Evolutionary conservation across 2,797 vertebrate species (phyloP), one percentile per base, ranked within the genome.

Genomic region (Dendrocincla fuliginosa): DNA sequence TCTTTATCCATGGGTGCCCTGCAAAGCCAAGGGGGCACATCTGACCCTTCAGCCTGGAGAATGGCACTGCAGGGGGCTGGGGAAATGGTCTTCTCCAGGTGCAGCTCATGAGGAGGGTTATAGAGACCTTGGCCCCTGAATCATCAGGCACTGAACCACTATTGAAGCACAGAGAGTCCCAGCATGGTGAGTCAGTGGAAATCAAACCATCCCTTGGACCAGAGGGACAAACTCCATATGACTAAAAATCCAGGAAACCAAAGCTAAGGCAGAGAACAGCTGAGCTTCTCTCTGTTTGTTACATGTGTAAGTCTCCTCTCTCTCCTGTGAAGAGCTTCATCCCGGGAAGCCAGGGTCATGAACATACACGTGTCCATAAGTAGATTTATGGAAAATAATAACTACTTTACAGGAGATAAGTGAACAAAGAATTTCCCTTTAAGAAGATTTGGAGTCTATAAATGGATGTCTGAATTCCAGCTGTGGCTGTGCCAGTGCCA

Each of bases 11-110:
- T 28, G 59, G 23, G 42, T 69, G 61, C 24, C 37, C 37, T 82
- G 46, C 0, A 0, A 75, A 86, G 41, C 49, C 18, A 6, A 13
- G 18, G 37, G 49, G 50, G 47, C 49, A 33, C 6, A 16, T 37
- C 39, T 74, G 44, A 23, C 50, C 37, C 46, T 84, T 68, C 60
- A 47, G 20, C 28, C 56, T 63, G 23, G 33, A 73, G 60, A 35
- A n/a, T 46, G 52, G 46, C 49, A 41, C 23, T 25, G 6, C 30
- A 61, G 67, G n/a, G 11, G 13, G 10, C 41, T n/a, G 65, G n/a
- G 52, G 70, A 74, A 35, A 42, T 10, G 41, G 6, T 50, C 39
- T 57, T 56, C 60, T 60, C 69, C 10, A 32, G 56, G 69, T 60
- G n/a, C n/a, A 56, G 49, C n/a, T 78, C 19, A 8, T 4, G 0